Conservation (phyloP, 2,113 vertebrate species). For the Agapornis roseicollis region DNA sequence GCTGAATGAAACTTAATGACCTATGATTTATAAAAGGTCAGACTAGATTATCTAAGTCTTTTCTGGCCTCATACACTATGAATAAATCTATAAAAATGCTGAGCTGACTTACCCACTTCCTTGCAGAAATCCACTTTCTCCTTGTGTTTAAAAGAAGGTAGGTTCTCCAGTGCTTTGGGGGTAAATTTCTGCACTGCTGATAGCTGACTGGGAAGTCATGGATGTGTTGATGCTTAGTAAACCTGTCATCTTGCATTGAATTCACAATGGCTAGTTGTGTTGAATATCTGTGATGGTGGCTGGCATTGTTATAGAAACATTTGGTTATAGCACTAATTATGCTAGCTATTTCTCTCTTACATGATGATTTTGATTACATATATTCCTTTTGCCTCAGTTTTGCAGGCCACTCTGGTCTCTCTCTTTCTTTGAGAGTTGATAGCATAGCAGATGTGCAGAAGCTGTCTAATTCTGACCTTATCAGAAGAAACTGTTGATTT, state of each 20-base stretch:
- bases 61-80: not conserved
- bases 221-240: not conserved
- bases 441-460: not conserved
- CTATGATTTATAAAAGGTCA: not conserved
- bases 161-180: not conserved
- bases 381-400: not conserved
- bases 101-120: not conserved
- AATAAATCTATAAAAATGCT: not conserved
- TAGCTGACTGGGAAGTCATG: not conserved
- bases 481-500: not conserved
- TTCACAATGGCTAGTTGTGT: not conserved
- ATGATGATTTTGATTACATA: rapidly evolving
- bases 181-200: not conserved
- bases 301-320: not conserved
- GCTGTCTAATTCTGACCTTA: not conserved
- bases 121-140: not conserved
- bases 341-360: not conserved
- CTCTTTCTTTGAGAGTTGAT: not conserved
- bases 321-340: not conserved
- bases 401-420: not conserved
- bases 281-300: rapidly evolving
- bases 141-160: not conserved
- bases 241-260: not conserved
- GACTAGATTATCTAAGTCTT: not conserved
- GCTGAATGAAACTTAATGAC: not conserved